phyloP scores from a whole-genome alignment of 2,888 invertebrate species.

The Portevinia maculata region DNA sequence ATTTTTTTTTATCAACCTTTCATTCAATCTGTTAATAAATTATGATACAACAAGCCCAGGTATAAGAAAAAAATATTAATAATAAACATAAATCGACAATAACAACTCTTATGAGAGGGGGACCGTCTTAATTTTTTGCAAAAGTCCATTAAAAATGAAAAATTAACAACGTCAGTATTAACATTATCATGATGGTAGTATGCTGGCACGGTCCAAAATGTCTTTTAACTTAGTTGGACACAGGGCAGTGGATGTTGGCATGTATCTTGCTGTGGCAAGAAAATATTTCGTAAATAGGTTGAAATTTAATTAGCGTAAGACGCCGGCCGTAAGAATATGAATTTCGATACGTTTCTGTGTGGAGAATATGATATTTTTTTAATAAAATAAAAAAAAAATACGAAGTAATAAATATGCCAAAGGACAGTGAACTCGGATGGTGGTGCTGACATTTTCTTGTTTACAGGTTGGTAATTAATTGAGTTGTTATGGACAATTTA shows the following conservation, averaged over 20 bases:
- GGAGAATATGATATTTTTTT: slow-evolving; percentile 1
- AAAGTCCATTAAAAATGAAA: slow-evolving; percentile 74
- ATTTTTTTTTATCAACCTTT: slow-evolving; percentile 50
- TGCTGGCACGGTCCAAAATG: background rate
- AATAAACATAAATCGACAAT: background rate
- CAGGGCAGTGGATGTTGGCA: too few species aligned
- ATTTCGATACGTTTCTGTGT: slow-evolving; percentile 30
- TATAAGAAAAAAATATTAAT: background rate
- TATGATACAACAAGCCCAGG: slow-evolving; percentile 52
- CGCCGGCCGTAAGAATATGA: slow-evolving; percentile 59
- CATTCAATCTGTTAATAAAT: slow-evolving; percentile 70
- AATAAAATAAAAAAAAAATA: background rate
- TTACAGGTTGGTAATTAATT: slow-evolving; percentile 54
- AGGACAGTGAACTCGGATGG: slow-evolving; percentile 42
- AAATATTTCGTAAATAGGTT: slow-evolving; percentile 66
- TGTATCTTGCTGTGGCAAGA: slow-evolving; percentile 17
- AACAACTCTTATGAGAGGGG: slow-evolving; percentile 24
- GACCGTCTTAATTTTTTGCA: slow-evolving; percentile 63
- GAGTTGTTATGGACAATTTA: slow-evolving; percentile 56
- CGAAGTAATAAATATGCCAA: background rate
- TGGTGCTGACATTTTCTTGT: slow-evolving; percentile 1
- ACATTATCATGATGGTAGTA: slow-evolving; percentile 1
- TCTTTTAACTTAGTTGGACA: slow-evolving; percentile 40
- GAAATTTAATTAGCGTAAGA: slow-evolving; percentile 71
- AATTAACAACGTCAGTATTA: slow-evolving; percentile 60